phyloP scores from a whole-genome alignment of 2,888 invertebrate genomes.

The Athrips mouffetella region DNA sequence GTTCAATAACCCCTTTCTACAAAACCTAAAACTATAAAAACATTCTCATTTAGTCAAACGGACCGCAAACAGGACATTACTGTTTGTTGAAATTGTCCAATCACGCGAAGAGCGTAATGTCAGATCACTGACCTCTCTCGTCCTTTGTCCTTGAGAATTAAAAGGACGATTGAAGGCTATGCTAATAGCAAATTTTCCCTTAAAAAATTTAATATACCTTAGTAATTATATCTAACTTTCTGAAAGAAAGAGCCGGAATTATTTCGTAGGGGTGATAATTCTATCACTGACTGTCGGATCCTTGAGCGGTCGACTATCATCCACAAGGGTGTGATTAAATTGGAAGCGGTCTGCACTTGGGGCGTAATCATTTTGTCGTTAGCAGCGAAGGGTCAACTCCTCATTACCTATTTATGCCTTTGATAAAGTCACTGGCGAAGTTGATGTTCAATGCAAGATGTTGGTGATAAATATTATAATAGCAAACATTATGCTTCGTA shows the following conservation, averaged over 20 bases:
- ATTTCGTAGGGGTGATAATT: conserved; percentile 1
- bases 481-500: background rate
- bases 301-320: background rate
- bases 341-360: conserved; percentile 11
- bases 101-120: background rate
- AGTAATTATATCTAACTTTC: background rate
- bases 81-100: background rate
- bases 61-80: background rate
- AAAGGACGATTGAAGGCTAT: conserved; percentile 21
- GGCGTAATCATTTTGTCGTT: conserved; percentile 18
- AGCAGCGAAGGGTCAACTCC: background rate
- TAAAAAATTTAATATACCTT: background rate
- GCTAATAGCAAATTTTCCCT: background rate
- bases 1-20: conserved; percentile 40
- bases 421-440: background rate
- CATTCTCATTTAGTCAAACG: background rate
- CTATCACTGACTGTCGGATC: background rate
- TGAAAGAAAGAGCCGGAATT: background rate
- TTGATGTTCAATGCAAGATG: background rate
- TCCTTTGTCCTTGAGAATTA: conserved; percentile 24
- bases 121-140: conserved; percentile 23
- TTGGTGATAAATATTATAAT: background rate
- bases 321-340: conserved; percentile 3
- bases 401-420: background rate
- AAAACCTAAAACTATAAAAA: background rate